phyloP scores from a whole-genome alignment of 2,113 vertebrate genomes.

The Ciconia stormi region DNA sequence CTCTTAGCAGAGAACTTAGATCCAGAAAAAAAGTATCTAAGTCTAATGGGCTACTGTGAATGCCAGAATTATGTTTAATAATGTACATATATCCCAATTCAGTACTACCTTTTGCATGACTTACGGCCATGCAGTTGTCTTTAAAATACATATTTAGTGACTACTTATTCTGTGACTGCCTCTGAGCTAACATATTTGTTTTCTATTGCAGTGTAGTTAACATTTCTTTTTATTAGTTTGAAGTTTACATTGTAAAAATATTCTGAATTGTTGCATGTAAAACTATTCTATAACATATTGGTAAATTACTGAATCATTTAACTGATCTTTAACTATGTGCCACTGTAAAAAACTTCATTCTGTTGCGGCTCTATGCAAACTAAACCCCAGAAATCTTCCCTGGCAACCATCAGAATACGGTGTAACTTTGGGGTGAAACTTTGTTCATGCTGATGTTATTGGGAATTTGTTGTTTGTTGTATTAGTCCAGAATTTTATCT shows the following conservation, averaged over 20 bases:
- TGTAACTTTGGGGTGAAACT: background rate
- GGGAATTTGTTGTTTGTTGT: background rate
- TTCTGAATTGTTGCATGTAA: background rate
- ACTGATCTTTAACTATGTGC: background rate
- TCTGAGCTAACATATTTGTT: background rate
- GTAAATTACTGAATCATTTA: background rate
- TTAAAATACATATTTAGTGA: background rate
- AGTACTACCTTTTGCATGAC: background rate
- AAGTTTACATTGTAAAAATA: background rate
- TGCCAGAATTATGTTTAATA: background rate
- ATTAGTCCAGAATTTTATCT: background rate
- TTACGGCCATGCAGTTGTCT: background rate
- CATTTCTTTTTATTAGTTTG: background rate
- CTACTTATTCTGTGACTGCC: background rate
- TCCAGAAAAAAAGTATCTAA: background rate
- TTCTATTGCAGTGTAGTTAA: background rate
- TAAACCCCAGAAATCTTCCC: background rate
- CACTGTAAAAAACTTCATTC: background rate
- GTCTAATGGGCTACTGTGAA: background rate
- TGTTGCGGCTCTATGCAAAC: background rate
- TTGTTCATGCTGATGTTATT: background rate
- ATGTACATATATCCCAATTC: background rate
- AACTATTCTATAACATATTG: background rate
- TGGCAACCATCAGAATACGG: background rate
- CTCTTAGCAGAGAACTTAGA: background rate